Evolutionary conservation across 2,113 vertebrate genomes (phyloP).

Genomic region (Tichodroma muraria): DNA sequence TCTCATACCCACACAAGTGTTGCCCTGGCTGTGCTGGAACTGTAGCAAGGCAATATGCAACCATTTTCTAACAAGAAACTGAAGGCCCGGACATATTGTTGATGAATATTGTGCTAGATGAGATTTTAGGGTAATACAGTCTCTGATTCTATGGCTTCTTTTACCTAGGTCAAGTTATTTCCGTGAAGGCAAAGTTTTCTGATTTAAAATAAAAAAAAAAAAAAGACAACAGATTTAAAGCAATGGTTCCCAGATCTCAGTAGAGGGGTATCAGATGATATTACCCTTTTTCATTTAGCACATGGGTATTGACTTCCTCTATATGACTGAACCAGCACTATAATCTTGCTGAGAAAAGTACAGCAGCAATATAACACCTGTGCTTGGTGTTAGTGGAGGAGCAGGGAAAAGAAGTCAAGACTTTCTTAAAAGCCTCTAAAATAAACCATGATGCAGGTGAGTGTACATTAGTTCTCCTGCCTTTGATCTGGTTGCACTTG

Average conservation of each 20-base stretch:
- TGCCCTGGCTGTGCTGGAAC: background rate
- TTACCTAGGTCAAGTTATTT: background rate
- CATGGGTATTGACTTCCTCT: background rate
- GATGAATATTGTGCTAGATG: background rate
- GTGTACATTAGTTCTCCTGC: background rate
- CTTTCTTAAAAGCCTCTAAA: background rate
- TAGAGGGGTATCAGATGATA: background rate
- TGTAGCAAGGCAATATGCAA: background rate
- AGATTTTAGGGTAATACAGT: background rate
- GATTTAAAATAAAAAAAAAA: background rate
- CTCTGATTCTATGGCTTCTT: background rate
- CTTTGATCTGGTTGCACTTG: background rate
- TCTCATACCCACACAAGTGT: background rate
- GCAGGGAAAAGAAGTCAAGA: background rate
- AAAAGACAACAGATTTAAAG: background rate
- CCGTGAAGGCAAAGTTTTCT: background rate
- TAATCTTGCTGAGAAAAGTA: background rate
- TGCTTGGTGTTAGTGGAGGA: background rate
- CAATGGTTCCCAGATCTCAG: background rate
- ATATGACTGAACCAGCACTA: background rate
- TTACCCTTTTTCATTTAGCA: background rate
- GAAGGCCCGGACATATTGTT: background rate
- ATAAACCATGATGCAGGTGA: background rate
- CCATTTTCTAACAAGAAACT: background rate
- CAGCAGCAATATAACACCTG: background rate